These are phyloP conservation scores for Pan paniscus DNA, from an alignment of 2,113 vertebrate genomes.

Conservation along the genomic window DNA sequence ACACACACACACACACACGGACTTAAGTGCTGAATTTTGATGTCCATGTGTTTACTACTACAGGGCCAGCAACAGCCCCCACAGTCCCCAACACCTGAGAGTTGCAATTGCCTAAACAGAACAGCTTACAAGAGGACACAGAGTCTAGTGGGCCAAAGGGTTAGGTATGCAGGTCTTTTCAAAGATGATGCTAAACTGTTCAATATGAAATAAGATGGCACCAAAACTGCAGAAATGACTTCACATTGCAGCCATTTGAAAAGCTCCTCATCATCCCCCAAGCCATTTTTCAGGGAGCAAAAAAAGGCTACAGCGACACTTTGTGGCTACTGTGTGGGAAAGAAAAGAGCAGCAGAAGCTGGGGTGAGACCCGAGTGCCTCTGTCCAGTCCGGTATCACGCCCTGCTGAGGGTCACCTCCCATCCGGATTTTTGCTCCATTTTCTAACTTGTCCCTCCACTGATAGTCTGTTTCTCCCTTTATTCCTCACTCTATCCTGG, in stretches of 20 bases:
- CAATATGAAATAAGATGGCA: not conserved
- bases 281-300: not conserved
- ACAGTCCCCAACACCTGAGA: no score
- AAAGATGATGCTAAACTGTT: not conserved
- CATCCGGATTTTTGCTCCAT: no score
- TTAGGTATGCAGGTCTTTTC: not conserved
- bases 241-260: not conserved
- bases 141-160: no score
- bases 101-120: not conserved
- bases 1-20: not conserved
- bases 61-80: not conserved
- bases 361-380: no score
- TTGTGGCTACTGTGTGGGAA: not conserved
- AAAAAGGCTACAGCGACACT: not conserved
- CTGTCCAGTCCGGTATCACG: accelerated
- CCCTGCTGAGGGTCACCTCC: not conserved
- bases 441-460: not conserved
- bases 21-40: no score
- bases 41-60: no score
- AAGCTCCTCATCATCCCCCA: not conserved
- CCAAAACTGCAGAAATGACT: not conserved
- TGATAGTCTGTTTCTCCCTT: not conserved
- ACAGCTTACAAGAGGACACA: not conserved
- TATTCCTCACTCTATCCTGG: not conserved
- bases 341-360: no score